Percentiles rank a stretch among this genome's conserved stretches.
These are phyloP conservation scores for Aquatica leii DNA, from an alignment of 2,888 invertebrate genomes.

Conservation along the genomic window DNA sequence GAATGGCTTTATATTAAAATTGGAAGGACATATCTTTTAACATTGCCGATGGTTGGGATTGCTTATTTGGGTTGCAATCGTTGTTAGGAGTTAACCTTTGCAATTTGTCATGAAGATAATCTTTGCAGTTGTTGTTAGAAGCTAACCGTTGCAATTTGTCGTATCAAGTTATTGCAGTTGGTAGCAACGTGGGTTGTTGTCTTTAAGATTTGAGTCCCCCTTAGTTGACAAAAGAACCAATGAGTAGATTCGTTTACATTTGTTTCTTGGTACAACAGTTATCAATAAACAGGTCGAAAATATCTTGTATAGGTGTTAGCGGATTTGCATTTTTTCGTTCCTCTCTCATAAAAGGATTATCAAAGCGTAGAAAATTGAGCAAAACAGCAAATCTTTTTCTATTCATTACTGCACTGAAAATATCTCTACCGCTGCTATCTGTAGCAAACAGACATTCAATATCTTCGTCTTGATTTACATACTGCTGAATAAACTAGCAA, in stretches of 20 bases:
- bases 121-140: too few relatives aligned
- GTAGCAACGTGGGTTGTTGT: too few relatives aligned
- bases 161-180: too few relatives aligned
- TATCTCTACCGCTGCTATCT: neutral
- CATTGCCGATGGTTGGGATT: too few relatives aligned
- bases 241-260: neutral
- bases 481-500: slow-evolving; percentile 7
- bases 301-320: neutral
- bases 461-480: neutral
- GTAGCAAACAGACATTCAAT: neutral
- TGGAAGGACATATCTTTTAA: too few relatives aligned
- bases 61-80: too few relatives aligned
- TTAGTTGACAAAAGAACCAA: too few relatives aligned
- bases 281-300: neutral
- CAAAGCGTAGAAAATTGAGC: neutral
- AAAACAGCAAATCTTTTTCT: slow-evolving; percentile 14
- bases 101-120: too few relatives aligned
- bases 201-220: too few relatives aligned
- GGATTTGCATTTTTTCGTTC: neutral
- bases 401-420: slow-evolving; percentile 13
- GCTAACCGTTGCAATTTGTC: too few relatives aligned
- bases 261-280: neutral
- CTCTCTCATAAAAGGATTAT: neutral
- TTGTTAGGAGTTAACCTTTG: too few relatives aligned
- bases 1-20: too few relatives aligned